A percentile compares a stretch with the other conserved stretches of the same genome.
Evolutionary conservation across 2,888 invertebrate genomes (phyloP).

Genomic region (Omphaloscelis lunosa): DNA sequence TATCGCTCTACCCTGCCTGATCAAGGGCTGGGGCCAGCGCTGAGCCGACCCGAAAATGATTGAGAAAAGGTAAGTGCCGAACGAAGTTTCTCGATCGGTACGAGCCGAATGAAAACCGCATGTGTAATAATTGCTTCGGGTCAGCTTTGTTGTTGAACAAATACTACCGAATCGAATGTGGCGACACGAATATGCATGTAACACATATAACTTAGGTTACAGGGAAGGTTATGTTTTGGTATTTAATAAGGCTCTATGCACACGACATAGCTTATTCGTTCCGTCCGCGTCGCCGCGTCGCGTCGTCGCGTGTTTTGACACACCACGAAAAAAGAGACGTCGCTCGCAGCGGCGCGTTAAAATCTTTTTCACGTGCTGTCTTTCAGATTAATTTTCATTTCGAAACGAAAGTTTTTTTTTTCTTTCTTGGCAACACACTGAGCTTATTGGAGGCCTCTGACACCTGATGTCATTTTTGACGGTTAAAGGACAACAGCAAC

Average conservation of each 20-base stretch:
- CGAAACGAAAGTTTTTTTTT: slow-evolving; percentile 23
- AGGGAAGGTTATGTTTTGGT: neutral
- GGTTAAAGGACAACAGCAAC: slow-evolving; percentile 34
- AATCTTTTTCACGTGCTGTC: too few species aligned
- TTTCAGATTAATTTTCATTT: neutral
- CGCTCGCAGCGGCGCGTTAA: too few species aligned
- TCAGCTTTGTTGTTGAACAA: neutral
- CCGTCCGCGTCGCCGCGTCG: neutral
- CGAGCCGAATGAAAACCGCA: neutral
- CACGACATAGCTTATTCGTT: neutral
- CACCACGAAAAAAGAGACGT: neutral
- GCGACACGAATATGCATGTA: neutral
- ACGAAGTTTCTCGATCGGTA: neutral
- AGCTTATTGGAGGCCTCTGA: neutral
- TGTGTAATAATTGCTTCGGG: neutral
- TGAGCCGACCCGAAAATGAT: neutral
- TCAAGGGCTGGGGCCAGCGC: too few species aligned
- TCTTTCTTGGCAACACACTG: neutral
- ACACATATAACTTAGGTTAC: neutral
- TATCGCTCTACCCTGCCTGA: too few species aligned
- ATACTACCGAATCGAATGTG: neutral
- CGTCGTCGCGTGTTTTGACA: neutral
- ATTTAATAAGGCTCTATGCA: neutral
- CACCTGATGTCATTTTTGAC: slow-evolving; percentile 38
- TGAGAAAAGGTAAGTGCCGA: neutral